phyloP scores from a whole-genome alignment of 2,888 invertebrate genomes.

The Ceraclea dissimilis region DNA sequence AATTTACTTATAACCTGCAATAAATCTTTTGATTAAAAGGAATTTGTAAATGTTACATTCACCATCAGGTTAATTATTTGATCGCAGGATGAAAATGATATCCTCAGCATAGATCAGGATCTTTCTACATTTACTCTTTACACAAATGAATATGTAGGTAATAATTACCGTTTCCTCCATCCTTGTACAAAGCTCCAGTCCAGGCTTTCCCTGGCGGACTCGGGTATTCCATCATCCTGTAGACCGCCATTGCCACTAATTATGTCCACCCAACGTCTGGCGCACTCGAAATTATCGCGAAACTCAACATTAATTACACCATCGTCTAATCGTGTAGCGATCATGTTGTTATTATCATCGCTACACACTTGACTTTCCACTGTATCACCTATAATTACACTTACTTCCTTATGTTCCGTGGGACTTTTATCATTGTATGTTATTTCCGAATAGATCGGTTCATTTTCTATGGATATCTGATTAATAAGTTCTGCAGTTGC shows the following conservation, averaged over 20 bases:
- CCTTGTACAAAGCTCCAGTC: slow-evolving; percentile 72
- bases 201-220: slow-evolving; percentile 43
- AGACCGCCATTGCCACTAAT: slow-evolving; percentile 38
- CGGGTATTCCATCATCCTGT: slow-evolving; percentile 45
- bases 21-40: too few relatives aligned
- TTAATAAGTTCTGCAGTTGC: slow-evolving; percentile 37
- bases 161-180: slow-evolving; percentile 59
- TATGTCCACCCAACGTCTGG: slow-evolving; percentile 53
- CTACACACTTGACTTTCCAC: slow-evolving; percentile 13
- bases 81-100: too few relatives aligned
- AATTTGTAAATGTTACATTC: too few relatives aligned
- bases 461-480: slow-evolving; percentile 33
- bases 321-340: slow-evolving; percentile 40
- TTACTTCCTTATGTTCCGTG: slow-evolving; percentile 37
- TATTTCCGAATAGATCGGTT: slow-evolving; percentile 44
- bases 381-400: slow-evolving; percentile 14
- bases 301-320: slow-evolving; percentile 56
- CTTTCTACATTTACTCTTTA: too few relatives aligned
- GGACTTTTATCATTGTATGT: slow-evolving; percentile 30
- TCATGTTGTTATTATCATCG: slow-evolving; percentile 28
- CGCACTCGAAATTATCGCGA: slow-evolving; percentile 53
- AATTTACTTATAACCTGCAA: too few relatives aligned
- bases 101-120: too few relatives aligned
- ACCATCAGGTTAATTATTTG: too few relatives aligned
- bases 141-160: not conserved